phyloP scores from a whole-genome alignment of 2,797 vertebrate genomes.

The Picus viridis region DNA sequence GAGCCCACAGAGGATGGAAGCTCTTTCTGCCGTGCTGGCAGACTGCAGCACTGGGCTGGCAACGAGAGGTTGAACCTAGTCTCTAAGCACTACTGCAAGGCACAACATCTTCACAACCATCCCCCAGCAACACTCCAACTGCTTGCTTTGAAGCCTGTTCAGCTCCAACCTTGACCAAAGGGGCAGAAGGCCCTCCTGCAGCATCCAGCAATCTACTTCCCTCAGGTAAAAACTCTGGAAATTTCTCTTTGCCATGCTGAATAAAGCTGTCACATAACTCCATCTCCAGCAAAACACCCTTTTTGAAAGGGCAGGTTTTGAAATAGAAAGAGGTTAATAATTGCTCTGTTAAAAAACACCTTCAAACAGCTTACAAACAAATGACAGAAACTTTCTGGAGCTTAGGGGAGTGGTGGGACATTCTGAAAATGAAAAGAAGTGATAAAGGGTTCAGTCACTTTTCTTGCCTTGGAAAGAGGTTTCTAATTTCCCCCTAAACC shows the following conservation, averaged over 20 bases:
- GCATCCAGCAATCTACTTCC: background rate
- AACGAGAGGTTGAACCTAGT: background rate
- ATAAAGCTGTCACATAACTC: background rate
- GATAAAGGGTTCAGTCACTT: slow-evolving; percentile 36
- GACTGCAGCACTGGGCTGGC: background rate
- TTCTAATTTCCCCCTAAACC: slow-evolving; percentile 11
- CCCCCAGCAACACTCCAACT: accelerated
- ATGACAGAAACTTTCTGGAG: slow-evolving; percentile 30
- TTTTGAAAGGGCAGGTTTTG: background rate
- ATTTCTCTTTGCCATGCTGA: background rate
- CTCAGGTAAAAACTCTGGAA: background rate
- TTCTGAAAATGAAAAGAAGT: slow-evolving; percentile 49
- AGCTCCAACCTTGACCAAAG: background rate
- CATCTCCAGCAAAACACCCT: background rate
- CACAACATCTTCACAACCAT: accelerated
- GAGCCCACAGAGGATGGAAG: background rate
- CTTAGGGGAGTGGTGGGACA: slow-evolving; percentile 49
- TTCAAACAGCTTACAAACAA: slow-evolving; percentile 66
- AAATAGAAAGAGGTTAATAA: slow-evolving; percentile 51
- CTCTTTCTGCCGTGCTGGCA: accelerated
- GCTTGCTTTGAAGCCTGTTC: background rate
- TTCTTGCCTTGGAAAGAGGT: slow-evolving; percentile 30
- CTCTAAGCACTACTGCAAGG: background rate
- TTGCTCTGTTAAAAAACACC: slow-evolving; percentile 7
- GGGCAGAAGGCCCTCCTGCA: background rate